Evolutionary conservation across 2,113 vertebrate species (phyloP).

Genomic region (Zapus hudsonius): DNA sequence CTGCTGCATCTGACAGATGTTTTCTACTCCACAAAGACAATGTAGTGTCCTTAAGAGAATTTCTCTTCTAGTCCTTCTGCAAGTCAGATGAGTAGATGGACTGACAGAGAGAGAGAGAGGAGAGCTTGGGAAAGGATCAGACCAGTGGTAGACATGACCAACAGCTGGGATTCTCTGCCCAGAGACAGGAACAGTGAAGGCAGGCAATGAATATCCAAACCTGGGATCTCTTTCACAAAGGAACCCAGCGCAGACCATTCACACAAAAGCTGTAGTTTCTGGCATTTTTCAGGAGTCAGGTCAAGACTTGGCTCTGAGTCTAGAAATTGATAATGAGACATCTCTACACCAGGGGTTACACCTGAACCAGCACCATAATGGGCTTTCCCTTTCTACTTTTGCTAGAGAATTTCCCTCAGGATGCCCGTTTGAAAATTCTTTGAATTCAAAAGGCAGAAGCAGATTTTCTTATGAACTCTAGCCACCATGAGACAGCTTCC

Average conservation of each 20-base stretch:
- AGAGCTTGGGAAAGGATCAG: neutral
- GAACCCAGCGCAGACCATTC: neutral
- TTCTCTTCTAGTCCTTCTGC: neutral
- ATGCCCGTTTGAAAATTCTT: constrained; percentile 21
- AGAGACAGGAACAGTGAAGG: neutral
- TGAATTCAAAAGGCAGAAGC: neutral
- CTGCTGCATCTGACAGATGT: neutral
- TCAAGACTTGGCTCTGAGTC: neutral
- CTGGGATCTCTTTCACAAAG: neutral
- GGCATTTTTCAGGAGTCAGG: constrained; percentile 7
- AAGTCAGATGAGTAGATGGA: neutral
- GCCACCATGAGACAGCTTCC: neutral
- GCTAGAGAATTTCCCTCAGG: neutral
- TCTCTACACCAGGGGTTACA: neutral
- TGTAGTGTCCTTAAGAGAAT: neutral
- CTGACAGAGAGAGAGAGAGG: neutral
- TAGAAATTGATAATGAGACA: neutral
- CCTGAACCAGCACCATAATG: constrained; percentile 8
- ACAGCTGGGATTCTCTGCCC: neutral
- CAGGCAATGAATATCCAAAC: neutral
- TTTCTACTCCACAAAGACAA: neutral
- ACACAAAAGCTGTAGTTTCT: neutral
- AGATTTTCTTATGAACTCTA: neutral
- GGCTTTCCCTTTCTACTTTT: neutral
- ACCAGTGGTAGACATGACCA: neutral